phyloP scores from a whole-genome alignment of 53 echinoderm and acorn worm genomes.

The Paracentrotus lividus region DNA sequence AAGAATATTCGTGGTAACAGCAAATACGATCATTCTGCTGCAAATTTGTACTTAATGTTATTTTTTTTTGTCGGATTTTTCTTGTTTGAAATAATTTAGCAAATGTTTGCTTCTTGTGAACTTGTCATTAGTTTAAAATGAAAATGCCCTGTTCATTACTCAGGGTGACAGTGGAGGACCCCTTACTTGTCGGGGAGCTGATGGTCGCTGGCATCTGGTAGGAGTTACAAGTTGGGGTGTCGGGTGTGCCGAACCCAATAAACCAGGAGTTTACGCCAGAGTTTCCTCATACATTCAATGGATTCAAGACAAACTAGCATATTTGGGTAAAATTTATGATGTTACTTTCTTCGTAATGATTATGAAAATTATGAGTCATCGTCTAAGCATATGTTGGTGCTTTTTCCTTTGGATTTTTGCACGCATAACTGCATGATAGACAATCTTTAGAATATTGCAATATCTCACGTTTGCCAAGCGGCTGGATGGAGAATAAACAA shows the following conservation, averaged over 20 bases:
- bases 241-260: constrained; percentile 69
- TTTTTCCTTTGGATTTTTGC: no score
- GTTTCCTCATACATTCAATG: not conserved
- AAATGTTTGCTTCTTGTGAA: not conserved
- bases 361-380: no score
- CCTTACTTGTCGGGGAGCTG: constrained; percentile 70
- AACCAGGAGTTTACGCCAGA: constrained; percentile 71
- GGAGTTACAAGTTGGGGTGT: constrained; percentile 76
- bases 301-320: not conserved
- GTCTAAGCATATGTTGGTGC: no score
- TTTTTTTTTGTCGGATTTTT: no score
- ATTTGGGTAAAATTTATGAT: not conserved
- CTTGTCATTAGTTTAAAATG: not conserved
- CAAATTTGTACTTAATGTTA: no score
- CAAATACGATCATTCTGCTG: no score
- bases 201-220: constrained; percentile 73
- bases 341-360: no score
- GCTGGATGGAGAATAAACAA: no score
- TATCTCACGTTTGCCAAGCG: no score
- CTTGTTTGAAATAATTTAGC: not conserved
- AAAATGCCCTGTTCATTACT: not conserved
- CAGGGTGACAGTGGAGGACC: constrained; percentile 90
- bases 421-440: no score
- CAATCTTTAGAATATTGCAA: no score
- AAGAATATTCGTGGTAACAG: no score